phyloP scores from a whole-genome alignment of 2,797 vertebrate species.

The Carduelis carduelis region DNA sequence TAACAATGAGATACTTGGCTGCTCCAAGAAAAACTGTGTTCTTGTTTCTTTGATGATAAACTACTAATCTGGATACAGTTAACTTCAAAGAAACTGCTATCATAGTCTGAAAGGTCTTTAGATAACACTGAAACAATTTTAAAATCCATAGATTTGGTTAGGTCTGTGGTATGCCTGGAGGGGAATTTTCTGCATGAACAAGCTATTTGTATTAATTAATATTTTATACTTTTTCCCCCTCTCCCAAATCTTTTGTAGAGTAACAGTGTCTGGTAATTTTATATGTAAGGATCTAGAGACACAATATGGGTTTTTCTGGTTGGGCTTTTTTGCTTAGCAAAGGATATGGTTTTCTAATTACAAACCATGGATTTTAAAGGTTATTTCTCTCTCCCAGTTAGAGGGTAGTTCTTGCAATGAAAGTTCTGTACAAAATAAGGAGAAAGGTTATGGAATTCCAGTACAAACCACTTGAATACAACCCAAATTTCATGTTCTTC shows the following conservation, averaged over 20 bases:
- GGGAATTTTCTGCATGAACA: neutral
- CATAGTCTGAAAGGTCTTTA: neutral
- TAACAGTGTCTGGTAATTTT: neutral
- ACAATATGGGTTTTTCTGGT: neutral
- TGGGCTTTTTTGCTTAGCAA: neutral
- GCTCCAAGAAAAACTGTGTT: neutral
- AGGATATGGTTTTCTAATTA: neutral
- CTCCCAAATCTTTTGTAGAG: neutral
- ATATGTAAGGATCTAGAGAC: neutral
- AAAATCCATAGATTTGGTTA: neutral
- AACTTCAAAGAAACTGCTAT: conserved; percentile 24
- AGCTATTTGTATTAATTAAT: neutral
- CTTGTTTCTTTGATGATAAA: conserved; percentile 36
- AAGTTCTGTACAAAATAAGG: neutral
- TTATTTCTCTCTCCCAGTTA: neutral
- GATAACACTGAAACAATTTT: conserved; percentile 18
- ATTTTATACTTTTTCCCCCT: neutral
- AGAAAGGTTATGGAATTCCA: neutral
- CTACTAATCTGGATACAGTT: neutral
- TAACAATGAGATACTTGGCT: conserved; percentile 17
- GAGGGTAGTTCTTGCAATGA: neutral
- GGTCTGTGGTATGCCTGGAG: neutral
- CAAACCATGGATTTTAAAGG: neutral
- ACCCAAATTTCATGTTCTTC: neutral
- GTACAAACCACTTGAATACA: neutral